These are phyloP conservation scores for Melanitta fusca DNA, from an alignment of 2,797 vertebrate species.

Conservation along the genomic window DNA sequence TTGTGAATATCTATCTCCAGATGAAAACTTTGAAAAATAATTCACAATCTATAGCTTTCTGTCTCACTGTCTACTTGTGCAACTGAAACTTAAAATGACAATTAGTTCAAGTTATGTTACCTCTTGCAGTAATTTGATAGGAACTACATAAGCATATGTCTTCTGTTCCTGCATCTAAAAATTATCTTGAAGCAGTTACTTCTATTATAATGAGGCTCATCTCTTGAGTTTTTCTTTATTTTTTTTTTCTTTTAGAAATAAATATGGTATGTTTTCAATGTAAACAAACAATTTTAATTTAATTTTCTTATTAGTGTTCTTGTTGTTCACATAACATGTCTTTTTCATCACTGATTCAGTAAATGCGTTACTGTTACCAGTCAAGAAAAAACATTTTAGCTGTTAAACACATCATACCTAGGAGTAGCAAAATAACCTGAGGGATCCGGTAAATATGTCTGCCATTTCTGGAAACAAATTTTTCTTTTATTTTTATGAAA, in stretches of 20 bases:
- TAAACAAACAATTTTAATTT: background rate
- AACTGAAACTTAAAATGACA: background rate
- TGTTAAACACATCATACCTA: background rate
- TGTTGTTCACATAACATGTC: background rate
- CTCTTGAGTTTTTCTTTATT: background rate
- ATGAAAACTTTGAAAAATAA: background rate
- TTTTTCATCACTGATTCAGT: background rate
- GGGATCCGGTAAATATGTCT: background rate
- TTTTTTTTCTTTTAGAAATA: background rate
- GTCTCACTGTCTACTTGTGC: background rate
- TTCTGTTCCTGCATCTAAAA: background rate
- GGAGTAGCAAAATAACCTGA: background rate
- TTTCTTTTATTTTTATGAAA: slow-evolving; percentile 10
- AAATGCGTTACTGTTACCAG: background rate
- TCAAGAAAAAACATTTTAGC: background rate
- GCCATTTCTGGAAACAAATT: background rate
- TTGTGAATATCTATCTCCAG: background rate
- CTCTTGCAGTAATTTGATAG: background rate
- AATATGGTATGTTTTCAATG: background rate
- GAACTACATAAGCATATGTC: background rate
- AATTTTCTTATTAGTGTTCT: background rate
- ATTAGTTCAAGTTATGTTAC: background rate
- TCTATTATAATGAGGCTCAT: background rate
- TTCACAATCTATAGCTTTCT: background rate
- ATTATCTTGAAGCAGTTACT: background rate